Evolutionary conservation across 2,113 vertebrate genomes (phyloP), one percentile per base, ranked within the genome.

Genomic region (Euleptes europaea): DNA sequence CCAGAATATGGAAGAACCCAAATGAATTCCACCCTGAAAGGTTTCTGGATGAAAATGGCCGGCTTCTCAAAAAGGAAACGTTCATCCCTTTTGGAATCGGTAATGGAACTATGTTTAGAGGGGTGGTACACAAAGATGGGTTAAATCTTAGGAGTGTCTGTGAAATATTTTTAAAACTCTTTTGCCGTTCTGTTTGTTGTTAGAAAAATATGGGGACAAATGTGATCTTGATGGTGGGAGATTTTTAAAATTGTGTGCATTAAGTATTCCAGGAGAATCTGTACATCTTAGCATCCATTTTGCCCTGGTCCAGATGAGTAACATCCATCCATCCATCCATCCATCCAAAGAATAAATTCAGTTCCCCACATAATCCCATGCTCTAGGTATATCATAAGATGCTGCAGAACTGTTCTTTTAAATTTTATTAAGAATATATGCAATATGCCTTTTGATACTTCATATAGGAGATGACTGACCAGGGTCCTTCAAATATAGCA

Each of bases 21-120:
- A 95, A 98, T 88, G 94, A 95, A 72, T 99, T 99, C 91, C 95
- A 93, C 1, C 98, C 98, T 1, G 82, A 90, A 76, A 96, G 98
- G 86, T 99, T 99, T 96, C 94, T 99, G 92, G 97, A 98, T 83
- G 94, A 96, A 80, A 95, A 98, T n/a, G 97, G 98, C 89, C 95
- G 97, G 40, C 85, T 98, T 63, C 82, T 97, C 74, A 98, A 97
- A 93, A 98, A 95, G 91, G 98, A 99, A 81, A 91, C 91, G 19
- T 99, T 99, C 84, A 97, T 99, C 92, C 98, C 98, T 78, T 99
- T 99, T 91, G 98, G 98, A 84, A 98, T 98, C 87, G 98, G 99
- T 99, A 96, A 92, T n/a, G 40, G 40, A 77, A 11, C 0, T 33
- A 3, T 12, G 42, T 49, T 80, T 15, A 13, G 33, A 21, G 60